Evolutionary conservation across 2,888 invertebrate species (phyloP).

Genomic region (Drosophila eohydei): DNA sequence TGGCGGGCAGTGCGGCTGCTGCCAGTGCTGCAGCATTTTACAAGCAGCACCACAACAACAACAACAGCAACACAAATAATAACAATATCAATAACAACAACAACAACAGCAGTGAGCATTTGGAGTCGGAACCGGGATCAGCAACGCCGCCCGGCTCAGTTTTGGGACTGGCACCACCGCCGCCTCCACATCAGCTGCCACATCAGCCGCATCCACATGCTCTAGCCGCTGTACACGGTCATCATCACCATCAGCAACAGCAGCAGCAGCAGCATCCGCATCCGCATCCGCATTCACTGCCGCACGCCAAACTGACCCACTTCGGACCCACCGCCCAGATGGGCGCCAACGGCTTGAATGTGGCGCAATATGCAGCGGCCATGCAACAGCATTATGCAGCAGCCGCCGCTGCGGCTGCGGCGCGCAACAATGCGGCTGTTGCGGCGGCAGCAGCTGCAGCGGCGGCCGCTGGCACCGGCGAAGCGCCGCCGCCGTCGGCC

Average conservation of each 20-base stretch:
- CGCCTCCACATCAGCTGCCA: slow-evolving; percentile 29
- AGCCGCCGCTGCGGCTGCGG: slow-evolving; percentile 79
- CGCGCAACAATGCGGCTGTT: slow-evolving; percentile 74
- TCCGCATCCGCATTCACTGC: slow-evolving; percentile 49
- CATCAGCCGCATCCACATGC: slow-evolving; percentile 56
- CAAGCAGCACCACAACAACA: slow-evolving; percentile 76
- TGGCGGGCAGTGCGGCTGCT: slow-evolving; percentile 83
- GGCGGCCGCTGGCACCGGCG: slow-evolving; percentile 36
- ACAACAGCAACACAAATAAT: slow-evolving; percentile 50
- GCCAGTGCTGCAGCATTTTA: slow-evolving; percentile 79
- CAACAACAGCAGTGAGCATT: slow-evolving; percentile 33
- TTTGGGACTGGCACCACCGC: slow-evolving; percentile 43
- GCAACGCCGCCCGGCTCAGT: slow-evolving; percentile 26
- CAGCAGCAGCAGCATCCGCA: slow-evolving; percentile 42
- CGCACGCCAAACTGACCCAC: slow-evolving; percentile 73
- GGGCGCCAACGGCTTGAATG: slow-evolving; percentile 80
- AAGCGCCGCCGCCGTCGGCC: slow-evolving; percentile 64
- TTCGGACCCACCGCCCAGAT: slow-evolving; percentile 72
- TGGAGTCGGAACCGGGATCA: slow-evolving; percentile 42
- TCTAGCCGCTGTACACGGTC: slow-evolving; percentile 42
- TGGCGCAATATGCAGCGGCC: slow-evolving; percentile 82
- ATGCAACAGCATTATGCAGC: slow-evolving; percentile 83
- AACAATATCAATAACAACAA: slow-evolving; percentile 35
- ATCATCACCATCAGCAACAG: slow-evolving; percentile 48
- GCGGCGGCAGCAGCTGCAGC: slow-evolving; percentile 60